Evolutionary conservation across 2,888 invertebrate genomes (phyloP), one percentile per base, ranked within the genome.

Genomic region (Parasteatoda lunata): DNA sequence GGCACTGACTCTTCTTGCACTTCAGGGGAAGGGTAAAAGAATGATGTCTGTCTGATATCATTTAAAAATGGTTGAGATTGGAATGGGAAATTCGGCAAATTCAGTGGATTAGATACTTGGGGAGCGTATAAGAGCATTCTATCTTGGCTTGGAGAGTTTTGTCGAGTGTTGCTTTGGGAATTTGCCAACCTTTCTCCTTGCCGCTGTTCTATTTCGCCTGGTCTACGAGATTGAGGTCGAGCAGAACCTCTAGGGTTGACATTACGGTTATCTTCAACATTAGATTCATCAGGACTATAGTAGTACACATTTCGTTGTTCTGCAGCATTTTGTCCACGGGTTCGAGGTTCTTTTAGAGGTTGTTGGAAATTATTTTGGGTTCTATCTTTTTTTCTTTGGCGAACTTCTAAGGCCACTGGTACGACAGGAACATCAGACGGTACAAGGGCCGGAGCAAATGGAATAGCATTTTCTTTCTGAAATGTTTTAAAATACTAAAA

Each of bases 231-330:
- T 49, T n/a, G 45, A 0, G 45, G 68, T 15, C 45, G 5, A 45
- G 68, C 54, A 13, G 54, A 15, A 54, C 66, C 59, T n/a, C 54
- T 30, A n/a, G 48, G 64, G 6, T 48, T 13, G 6, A n/a, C 13
- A 13, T 45, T 47, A 4, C n/a, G 78, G n/a, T 9, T 59, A 7
- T 30, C 30, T 15, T n/a, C 66, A n/a, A 15, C 47, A 11, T 13
- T 68, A 8, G 6, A 30, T 75, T 79, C 68, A 47, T 85, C 76
- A 7, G 80, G 85, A 47, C 70, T 45, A 45, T 80, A 85, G 11
- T 59, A 80, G 6, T 73, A 80, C 30, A 85, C 71, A 45, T 85
- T 85, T 77, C 71, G 76, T 8, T 85, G 85, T 51, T 85, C 85
- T 8, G 85, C 64, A 47, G 71, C 11, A 48, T 4, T 66, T 59